Base-by-base conservation (phyloP, 2,888 invertebrate genomes). In the Callinectes sapidus region DNA sequence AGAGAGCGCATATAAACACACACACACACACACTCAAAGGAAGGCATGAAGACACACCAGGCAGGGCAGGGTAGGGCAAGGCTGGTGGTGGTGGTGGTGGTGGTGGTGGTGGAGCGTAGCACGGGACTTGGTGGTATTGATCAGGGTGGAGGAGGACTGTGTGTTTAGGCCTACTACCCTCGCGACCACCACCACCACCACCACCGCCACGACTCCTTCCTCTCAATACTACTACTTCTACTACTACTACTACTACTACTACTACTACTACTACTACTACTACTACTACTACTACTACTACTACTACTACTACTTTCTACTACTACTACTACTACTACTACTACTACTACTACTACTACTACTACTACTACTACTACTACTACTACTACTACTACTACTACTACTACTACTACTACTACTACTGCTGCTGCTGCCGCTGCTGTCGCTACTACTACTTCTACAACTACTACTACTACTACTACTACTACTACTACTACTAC, bases 1-100 rank as follows among this genome's bases (percentile, higher is more conserved):
- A 81, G 81, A 81, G 81, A 81, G 81, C 71, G 8, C 71, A 71
- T 28, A 71, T 28, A 71, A 28, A 71, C 71, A 71, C 71, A 71
- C 71, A 71, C 71, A 71, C 71, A 71, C 71, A 71, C 71, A 71
- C 71, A 71, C 71, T 28, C 71, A 71, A 71, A 23, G 23, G 23
- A 71, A 71, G n/a, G 66, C 18, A 66, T 8, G 66, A 2, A n/a
- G 66, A n/a, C n/a, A n/a, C n/a, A 71, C 23, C 71, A 71, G 71
- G 28, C 28, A 48, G 48, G 48, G 48, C 48, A 48, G 48, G 10
- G 39, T 39, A 2, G 5, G 39, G 39, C 5, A 2, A 48, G 48
- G 48, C 8, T 6, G 48, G 48, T 6, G 48, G 48, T 48, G 48
- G 48, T 48, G 48, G 48, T 48, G 48, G 48, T 48, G 48, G 48